These are phyloP conservation scores for Brachyhypopomus occidentalis DNA, from an alignment of 2,113 vertebrate genomes.

Conservation along the genomic window DNA sequence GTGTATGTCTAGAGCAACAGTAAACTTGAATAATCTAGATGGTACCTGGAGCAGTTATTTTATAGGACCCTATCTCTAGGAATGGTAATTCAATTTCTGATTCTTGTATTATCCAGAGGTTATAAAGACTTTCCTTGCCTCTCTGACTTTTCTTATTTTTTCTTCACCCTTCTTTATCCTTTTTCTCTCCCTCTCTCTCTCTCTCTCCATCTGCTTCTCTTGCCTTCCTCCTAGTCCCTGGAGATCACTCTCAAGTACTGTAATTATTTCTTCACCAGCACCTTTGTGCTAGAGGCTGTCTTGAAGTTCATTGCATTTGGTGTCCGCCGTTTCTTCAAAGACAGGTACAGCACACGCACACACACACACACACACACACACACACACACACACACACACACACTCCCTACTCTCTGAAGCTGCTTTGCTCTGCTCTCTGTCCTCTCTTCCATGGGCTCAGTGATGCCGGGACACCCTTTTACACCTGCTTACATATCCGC, in stretches of 20 bases:
- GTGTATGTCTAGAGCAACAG: neutral
- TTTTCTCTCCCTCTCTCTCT: slow-evolving; percentile 21
- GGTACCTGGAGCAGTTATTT: too few species aligned
- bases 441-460: slow-evolving; percentile 22
- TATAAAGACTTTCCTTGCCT: neutral
- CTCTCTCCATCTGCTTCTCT: slow-evolving; percentile 19
- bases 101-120: too few species aligned
- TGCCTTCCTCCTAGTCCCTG: slow-evolving; percentile 79
- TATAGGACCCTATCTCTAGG: too few species aligned
- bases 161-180: slow-evolving; percentile 21
- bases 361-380: slow-evolving; percentile 18
- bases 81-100: too few species aligned
- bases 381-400: too few species aligned
- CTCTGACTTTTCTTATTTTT: slow-evolving; percentile 19
- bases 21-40: neutral
- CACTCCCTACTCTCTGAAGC: neutral
- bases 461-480: slow-evolving; percentile 17
- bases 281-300: slow-evolving; percentile 93
- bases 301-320: slow-evolving; percentile 95
- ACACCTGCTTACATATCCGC: slow-evolving; percentile 29
- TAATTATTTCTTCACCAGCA: slow-evolving; percentile 98
- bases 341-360: slow-evolving; percentile 76
- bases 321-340: slow-evolving; percentile 96
- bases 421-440: slow-evolving; percentile 15
- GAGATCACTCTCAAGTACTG: slow-evolving; percentile 96